Base-by-base conservation (phyloP, 1,140 invertebrate genomes). In the Drosophila suzukii region DNA sequence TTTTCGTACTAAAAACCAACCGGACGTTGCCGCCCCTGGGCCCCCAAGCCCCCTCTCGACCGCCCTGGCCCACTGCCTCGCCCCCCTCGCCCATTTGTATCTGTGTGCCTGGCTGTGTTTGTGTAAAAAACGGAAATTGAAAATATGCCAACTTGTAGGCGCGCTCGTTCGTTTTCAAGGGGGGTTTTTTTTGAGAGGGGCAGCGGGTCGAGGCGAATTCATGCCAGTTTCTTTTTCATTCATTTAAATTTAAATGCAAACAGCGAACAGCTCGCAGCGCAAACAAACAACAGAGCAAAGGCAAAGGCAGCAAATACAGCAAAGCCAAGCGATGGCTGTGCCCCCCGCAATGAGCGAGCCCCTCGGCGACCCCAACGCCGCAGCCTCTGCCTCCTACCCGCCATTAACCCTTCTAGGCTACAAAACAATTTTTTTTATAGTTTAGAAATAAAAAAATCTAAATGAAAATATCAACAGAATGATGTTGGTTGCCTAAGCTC, bases 111-210 rank as follows among this genome's bases (percentile, higher is more conserved):
- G 49, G 41, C 54, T 78, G 80, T 73, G 49, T 75, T 56, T 88
- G 73, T 83, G 62, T 81, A 71, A 71, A 75, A 91, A 91, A 91
- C 90, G 90, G 90, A 91, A 91, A 91, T 91, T 91, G 90, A 91
- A 91, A 91, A 91, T 91, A 91, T 91, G 90, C 90, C 90, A 91
- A 91, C 90, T 91, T 91, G 90, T 91, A 91, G 90, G 90, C 90
- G 90, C 90, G 84, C 79, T 89, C 76, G 76, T 56, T 86, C 62
- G 81, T 58, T 58, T 77, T 59, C 60, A 47, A 44, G 62, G 61
- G 62, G 61, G 32, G 30, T 27, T 24, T 38, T 36, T 39, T n/a
- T 34, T 32, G 3, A 59, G 57, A 27, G 70, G 67, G 13, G 34
- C 7, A 60, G 70, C 63, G 67, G 67, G 67, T 71, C 54, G 74